Conservation (phyloP, 2,797 vertebrate genomes). For the Aeoliscus strigatus region DNA sequence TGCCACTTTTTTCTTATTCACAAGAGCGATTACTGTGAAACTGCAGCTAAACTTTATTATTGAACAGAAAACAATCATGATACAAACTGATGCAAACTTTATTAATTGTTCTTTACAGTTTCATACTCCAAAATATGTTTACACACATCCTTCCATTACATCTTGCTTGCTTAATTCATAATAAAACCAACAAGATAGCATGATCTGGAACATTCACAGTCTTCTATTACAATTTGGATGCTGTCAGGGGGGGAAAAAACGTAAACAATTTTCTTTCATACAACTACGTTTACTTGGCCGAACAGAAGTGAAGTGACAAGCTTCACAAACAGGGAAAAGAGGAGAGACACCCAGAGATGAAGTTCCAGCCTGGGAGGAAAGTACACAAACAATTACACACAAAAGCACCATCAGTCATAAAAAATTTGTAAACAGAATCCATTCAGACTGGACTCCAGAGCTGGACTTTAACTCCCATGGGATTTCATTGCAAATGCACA, state of each 20-base stretch:
- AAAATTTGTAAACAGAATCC: slow-evolving; percentile 58
- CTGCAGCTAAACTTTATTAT: too few relatives aligned
- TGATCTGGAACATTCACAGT: too few relatives aligned
- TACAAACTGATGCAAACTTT: slow-evolving; percentile 47
- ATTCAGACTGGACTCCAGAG: slow-evolving; percentile 23
- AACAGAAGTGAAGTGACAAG: slow-evolving; percentile 7
- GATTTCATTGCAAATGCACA: neutral
- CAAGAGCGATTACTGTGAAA: too few relatives aligned
- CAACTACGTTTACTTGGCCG: slow-evolving; percentile 11
- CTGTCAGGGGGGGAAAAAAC: slow-evolving; percentile 5
- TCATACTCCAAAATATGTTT: slow-evolving; percentile 11
- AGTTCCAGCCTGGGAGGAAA: slow-evolving; percentile 2
- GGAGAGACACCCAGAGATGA: slow-evolving; percentile 8
- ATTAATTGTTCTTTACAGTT: slow-evolving; percentile 39
- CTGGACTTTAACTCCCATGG: slow-evolving; percentile 5
- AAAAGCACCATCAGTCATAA: slow-evolving; percentile 28
- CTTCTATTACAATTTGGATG: slow-evolving; percentile 17
- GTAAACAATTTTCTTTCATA: slow-evolving; percentile 29
- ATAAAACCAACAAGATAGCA: too few relatives aligned
- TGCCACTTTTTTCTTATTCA: too few relatives aligned
- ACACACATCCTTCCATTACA: slow-evolving; percentile 30
- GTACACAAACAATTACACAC: slow-evolving; percentile 6
- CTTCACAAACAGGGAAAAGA: slow-evolving; percentile 5
- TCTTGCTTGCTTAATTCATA: slow-evolving; percentile 9
- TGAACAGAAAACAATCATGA: slow-evolving; percentile 3